Percentiles rank a stretch among this genome's conserved stretches.
These are phyloP conservation scores for Stenodera caucasica DNA, from an alignment of 2,888 invertebrate species.

Conservation along the genomic window DNA sequence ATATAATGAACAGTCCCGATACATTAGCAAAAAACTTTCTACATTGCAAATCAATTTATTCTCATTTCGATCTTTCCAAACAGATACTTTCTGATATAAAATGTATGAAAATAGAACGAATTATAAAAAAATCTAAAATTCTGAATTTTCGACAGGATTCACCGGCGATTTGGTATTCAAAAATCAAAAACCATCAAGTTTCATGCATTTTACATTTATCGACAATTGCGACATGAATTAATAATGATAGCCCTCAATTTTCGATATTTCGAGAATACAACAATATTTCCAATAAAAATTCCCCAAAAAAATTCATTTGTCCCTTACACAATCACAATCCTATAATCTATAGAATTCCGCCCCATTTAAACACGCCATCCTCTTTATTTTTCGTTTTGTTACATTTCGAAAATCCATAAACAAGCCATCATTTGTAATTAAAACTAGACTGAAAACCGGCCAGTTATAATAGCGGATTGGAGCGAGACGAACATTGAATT, in stretches of 20 bases:
- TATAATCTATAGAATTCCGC: conserved; percentile 21
- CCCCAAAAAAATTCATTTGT: no score
- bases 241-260: neutral
- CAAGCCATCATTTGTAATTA: conserved; percentile 26
- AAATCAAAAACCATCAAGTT: neutral
- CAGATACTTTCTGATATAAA: neutral
- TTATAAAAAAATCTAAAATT: neutral
- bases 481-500: neutral
- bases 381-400: no score
- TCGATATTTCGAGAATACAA: neutral
- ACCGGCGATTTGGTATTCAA: neutral
- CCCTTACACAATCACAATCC: no score
- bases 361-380: neutral
- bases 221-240: conserved; percentile 3
- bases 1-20: neutral
- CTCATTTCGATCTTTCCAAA: neutral
- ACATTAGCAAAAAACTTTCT: conserved; percentile 2
- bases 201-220: conserved; percentile 5
- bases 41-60: conserved; percentile 9
- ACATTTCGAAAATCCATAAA: no score
- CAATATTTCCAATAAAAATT: no score
- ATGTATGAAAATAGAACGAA: no score
- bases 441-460: neutral
- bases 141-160: neutral
- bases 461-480: neutral